Percentiles rank a stretch among this genome's conserved stretches.
phyloP scores from a whole-genome alignment of 2,888 invertebrate genomes.

The Eucriotettix oculatus region DNA sequence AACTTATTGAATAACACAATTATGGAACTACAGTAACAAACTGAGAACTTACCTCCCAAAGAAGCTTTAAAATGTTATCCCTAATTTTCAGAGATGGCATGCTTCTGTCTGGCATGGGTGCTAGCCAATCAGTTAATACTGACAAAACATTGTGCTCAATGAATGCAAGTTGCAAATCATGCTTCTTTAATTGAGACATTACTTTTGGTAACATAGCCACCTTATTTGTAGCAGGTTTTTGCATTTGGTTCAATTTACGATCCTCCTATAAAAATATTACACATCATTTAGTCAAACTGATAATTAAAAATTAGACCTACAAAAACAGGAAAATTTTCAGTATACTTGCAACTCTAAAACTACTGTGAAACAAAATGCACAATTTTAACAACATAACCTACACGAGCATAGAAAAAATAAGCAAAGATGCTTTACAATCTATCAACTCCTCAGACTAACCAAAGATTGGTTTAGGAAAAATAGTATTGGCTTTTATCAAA shows the following conservation, averaged over 20 bases:
- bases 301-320: background rate
- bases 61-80: slow-evolving; percentile 64
- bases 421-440: too few relatives aligned
- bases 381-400: too few relatives aligned
- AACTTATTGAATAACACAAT: background rate
- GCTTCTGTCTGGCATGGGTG: slow-evolving; percentile 93
- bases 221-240: slow-evolving; percentile 81
- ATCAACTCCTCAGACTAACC: too few relatives aligned
- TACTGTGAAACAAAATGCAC: too few relatives aligned
- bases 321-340: background rate
- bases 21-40: background rate
- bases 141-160: slow-evolving; percentile 87
- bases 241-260: slow-evolving; percentile 64
- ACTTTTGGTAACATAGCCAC: slow-evolving; percentile 80
- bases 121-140: slow-evolving; percentile 91
- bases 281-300: background rate
- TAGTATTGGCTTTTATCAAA: too few relatives aligned
- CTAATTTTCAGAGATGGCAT: slow-evolving; percentile 89
- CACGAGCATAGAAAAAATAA: too few relatives aligned
- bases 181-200: slow-evolving; percentile 84
- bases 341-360: background rate
- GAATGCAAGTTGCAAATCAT: slow-evolving; percentile 88
- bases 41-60: slow-evolving; percentile 46
- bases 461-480: too few relatives aligned
- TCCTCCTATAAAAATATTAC: slow-evolving; percentile 44